Conservation (phyloP, 92 coral and sea anemone species). For the Pocillopora meandrina region DNA sequence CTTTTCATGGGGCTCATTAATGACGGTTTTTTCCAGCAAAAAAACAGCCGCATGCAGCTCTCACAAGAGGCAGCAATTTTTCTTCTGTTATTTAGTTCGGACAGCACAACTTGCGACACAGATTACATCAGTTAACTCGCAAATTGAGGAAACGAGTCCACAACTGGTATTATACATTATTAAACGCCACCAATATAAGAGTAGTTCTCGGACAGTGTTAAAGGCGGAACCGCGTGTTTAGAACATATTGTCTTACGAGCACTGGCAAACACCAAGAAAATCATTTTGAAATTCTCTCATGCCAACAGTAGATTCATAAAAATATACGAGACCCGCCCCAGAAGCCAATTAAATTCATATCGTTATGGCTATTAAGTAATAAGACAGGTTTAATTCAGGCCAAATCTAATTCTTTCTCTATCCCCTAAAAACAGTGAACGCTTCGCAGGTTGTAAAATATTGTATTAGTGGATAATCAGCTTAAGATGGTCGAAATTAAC, state of each 20-base stretch:
- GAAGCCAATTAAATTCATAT: not conserved
- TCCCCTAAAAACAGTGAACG: not conserved
- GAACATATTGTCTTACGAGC: not conserved
- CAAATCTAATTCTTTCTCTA: not conserved
- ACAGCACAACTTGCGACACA: not conserved
- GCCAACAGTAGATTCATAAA: not conserved
- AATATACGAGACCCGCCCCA: not conserved
- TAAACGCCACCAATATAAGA: not conserved
- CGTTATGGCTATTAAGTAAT: not conserved
- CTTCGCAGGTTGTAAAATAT: not conserved
- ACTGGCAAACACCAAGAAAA: not conserved
- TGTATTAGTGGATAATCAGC: no score
- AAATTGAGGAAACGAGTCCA: constrained; percentile 8
- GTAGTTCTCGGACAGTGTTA: not conserved
- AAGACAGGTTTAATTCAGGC: not conserved
- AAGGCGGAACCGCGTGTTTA: not conserved
- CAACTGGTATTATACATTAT: constrained; percentile 41
- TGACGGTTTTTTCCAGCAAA: not conserved
- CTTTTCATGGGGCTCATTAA: constrained; percentile 8
- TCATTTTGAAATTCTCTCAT: not conserved
- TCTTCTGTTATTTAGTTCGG: not conserved
- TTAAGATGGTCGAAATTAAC: no score
- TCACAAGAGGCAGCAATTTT: not conserved
- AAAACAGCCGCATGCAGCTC: not conserved
- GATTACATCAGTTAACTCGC: constrained; percentile 44